These are phyloP conservation scores for Agapetus fuscipes DNA, from an alignment of 2,888 invertebrate species.

Conservation along the genomic window DNA sequence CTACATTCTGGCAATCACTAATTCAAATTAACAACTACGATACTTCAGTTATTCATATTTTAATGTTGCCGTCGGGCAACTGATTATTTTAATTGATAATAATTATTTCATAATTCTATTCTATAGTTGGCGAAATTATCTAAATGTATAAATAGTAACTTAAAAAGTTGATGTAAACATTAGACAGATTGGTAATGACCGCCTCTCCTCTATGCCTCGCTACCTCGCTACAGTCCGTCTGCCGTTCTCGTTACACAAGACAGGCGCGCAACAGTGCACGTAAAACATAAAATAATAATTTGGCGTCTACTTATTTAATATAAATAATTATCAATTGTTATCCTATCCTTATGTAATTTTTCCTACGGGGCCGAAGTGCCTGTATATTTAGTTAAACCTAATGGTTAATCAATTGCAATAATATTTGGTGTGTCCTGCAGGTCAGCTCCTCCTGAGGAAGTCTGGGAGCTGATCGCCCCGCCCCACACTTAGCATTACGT, in stretches of 20 bases:
- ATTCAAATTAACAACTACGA: conserved; percentile 14
- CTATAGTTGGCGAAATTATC: conserved; percentile 13
- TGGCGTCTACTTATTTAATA: conserved; percentile 20
- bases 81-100: conserved; percentile 1
- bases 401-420: conserved; percentile 16
- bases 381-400: conserved; percentile 13
- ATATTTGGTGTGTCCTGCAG: conserved; percentile 10
- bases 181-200: too few species aligned
- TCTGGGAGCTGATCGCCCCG: too few species aligned
- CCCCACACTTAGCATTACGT: too few species aligned
- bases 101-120: too few species aligned
- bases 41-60: conserved; percentile 12
- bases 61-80: conserved; percentile 18
- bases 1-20: conserved; percentile 14
- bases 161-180: too few species aligned
- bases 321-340: conserved; percentile 14
- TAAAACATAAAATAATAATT: conserved; percentile 17
- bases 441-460: too few species aligned
- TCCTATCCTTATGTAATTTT: conserved; percentile 11
- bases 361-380: conserved; percentile 12
- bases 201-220: too few species aligned
- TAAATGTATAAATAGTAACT: conserved; percentile 14
- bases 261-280: conserved; percentile 4
- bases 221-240: neutral
- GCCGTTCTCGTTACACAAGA: conserved; percentile 5